Base-by-base conservation (phyloP, 2,888 invertebrate species). In the Yponomeuta sedellus region DNA sequence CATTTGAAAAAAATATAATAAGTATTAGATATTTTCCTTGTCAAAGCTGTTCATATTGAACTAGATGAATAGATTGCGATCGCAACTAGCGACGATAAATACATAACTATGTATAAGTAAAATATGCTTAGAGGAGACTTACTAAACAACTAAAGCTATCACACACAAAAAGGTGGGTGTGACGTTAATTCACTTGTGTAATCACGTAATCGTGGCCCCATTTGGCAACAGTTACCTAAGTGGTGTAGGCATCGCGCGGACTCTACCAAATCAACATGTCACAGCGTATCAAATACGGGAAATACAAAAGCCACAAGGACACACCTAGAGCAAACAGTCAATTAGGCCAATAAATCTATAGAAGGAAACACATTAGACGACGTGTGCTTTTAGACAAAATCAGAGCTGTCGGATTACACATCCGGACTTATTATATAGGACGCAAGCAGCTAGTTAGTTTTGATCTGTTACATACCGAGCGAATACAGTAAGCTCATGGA, bases 311-410 rank as follows among this genome's bases (percentile, higher is more conserved):
- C 12, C 1, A 16, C 5, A 52, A 16, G 44, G 16, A 34, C 58
- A 57, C 63, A 19, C 44, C 39, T n/a, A 39, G 10, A 34, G 20
- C 39, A n/a, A 25, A 40, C 44, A 20, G n/a, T 62, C 59, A 25
- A 59, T 59, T 59, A 52, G 44, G 44, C 44, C 16, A 16, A 52
- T 52, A 52, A 52, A 52, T 52, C 44, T 16, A 52, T 52, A 52
- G 44, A 16, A 52, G 16, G 44, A 52, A 34, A 52, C 44, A 52
- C 16, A 52, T 52, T 52, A 52, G 44, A 16, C 12, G 44, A 52
- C 4, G 16, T 1, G 5, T 2, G 44, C 44, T 52, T 3, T 16
- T 16, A 16, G 44, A 52, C 2, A 16, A 5, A 52, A 52, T 52
- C 44, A 52, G 5, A 16, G 44, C 44, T 52, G 44, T 16, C 44